Conservation (phyloP, 2,888 invertebrate genomes). For the Erynnis tages region DNA sequence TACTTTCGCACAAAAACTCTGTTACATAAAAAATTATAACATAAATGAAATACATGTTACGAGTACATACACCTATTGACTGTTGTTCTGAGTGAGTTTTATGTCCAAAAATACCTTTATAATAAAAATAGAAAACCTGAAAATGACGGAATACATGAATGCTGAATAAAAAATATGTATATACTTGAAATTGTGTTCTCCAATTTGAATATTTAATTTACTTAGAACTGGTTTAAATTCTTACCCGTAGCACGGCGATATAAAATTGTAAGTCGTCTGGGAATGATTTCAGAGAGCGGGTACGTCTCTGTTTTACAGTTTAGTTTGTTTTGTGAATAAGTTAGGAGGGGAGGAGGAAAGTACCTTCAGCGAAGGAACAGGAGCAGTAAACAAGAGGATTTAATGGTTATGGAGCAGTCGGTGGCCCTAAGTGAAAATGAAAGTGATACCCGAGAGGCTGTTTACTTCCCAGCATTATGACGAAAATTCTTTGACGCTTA, state of each 20-base stretch:
- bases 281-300: conserved; percentile 43
- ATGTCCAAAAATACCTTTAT: too few relatives aligned
- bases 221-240: conserved; percentile 37
- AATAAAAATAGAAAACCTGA: too few relatives aligned
- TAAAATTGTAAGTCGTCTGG: conserved; percentile 49
- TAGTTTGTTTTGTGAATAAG: conserved; percentile 64
- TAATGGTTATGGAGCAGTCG: conserved; percentile 68
- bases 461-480: conserved; percentile 60
- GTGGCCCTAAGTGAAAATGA: conserved; percentile 71
- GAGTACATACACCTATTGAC: too few relatives aligned
- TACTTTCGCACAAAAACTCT: too few relatives aligned
- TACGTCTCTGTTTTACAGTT: conserved; percentile 54
- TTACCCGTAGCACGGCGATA: conserved; percentile 37
- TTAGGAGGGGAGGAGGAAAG: conserved; percentile 45
- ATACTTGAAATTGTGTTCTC: conserved; percentile 42
- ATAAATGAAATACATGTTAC: too few relatives aligned
- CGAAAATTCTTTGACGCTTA: conserved; percentile 50
- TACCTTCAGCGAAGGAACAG: conserved; percentile 40
- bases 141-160: conserved; percentile 25
- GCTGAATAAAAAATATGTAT: conserved; percentile 40
- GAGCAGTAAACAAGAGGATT: conserved; percentile 64
- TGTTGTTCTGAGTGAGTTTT: too few relatives aligned
- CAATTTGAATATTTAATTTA: conserved; percentile 57
- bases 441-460: conserved; percentile 63
- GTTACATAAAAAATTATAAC: too few relatives aligned